Base-by-base conservation (phyloP, 2,797 vertebrate species). In the Gallinago stenura region DNA sequence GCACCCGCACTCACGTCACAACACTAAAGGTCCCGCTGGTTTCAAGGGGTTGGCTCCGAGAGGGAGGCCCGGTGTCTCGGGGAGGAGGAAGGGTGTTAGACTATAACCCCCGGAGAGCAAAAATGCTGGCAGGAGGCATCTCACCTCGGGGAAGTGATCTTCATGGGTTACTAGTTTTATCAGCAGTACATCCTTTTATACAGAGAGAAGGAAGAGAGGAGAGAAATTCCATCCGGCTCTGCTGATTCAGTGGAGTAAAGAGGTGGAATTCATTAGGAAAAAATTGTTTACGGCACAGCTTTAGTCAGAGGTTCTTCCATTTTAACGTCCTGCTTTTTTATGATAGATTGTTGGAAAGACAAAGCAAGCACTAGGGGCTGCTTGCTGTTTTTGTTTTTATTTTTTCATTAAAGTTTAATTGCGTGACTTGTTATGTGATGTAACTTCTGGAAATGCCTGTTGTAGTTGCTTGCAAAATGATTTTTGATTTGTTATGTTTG, bases 381-480 rank as follows among this genome's bases (percentile, higher is more conserved):
- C 90, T 79, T 62, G 61, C 65, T 91, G 86, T 20, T 96, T 91
- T 87, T 96, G 97, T 95, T 97, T 98, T 97, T 97, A 96, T 97
- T 97, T 95, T 96, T 96, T 96, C 96, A 93, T 97, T 97, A 92
- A 90, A 75, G 93, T 98, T 97, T 98, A 98, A 98, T 98, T 98
- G 97, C 87, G 7, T 98, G 98, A 97, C 97, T 98, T 97, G 98
- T 97, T 80, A 81, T 10, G 93, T 98, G 98, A 98, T 97, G 98
- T 98, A 98, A 98, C 98, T 98, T 97, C 95, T 98, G 98, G 97
- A 98, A 98, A 98, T 97, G 97, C 98, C 98, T 96, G 91, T 88
- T 48, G 60, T 90, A 95, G 91, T 94, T 94, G 91, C 96, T 98
- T 88, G 86, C 96, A 97, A 96, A 97, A 97, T 93, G 92, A 75